Conservation (phyloP, 2,888 invertebrate species). For the Blera fallax region DNA sequence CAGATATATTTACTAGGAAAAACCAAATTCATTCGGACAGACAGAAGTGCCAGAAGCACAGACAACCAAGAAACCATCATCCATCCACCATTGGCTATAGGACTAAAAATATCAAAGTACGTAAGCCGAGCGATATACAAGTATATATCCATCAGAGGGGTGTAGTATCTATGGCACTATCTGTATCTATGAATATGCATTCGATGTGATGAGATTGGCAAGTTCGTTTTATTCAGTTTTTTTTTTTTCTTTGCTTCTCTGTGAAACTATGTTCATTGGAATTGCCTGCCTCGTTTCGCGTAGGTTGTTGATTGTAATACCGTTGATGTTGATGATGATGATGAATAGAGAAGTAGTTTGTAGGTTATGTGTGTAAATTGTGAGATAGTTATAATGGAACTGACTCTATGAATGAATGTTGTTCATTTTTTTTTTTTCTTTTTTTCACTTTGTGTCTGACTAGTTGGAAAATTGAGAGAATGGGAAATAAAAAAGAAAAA, state of each 20-base stretch:
- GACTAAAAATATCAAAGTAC: constrained; percentile 59
- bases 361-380: constrained; percentile 54
- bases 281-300: constrained; percentile 41
- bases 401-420: constrained; percentile 63
- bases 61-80: constrained; percentile 36
- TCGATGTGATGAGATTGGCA: constrained; percentile 50
- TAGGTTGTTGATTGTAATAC: constrained; percentile 42
- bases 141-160: constrained; percentile 1
- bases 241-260: background rate
- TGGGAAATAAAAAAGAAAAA: background rate
- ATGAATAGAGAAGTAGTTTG: constrained; percentile 40
- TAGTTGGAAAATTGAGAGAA: constrained; percentile 26
- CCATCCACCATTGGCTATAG: constrained; percentile 12
- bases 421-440: background rate
- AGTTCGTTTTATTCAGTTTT: background rate
- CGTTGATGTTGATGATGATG: constrained; percentile 21
- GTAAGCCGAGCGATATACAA: constrained; percentile 25
- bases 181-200: background rate
- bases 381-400: constrained; percentile 26
- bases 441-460: background rate
- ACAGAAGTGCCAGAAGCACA: constrained; percentile 59
- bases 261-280: constrained; percentile 40
- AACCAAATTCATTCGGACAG: constrained; percentile 35
- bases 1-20: constrained; percentile 11
- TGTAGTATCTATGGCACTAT: constrained; percentile 11